Evolutionary conservation across 2,888 invertebrate species (phyloP), one percentile per base, ranked within the genome.

Genomic region (Hyposoter dolosus): DNA sequence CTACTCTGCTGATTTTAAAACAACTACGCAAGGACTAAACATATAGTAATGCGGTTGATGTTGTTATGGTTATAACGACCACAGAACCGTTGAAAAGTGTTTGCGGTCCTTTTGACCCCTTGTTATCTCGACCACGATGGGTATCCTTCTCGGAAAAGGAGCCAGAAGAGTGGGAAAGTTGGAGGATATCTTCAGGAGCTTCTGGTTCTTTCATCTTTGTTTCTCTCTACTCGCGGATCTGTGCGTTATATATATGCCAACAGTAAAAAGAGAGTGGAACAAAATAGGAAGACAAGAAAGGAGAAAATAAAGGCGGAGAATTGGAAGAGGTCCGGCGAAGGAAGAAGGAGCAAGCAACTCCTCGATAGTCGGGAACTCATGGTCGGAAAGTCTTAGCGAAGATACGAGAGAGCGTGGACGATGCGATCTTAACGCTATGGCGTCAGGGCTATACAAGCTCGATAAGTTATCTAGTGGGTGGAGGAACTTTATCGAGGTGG

Each of bases 61-160:
- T 90, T 40, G 90, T 92, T 92, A 91, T 87, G 89, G 89, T 90
- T 91, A 90, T 92, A 93, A 92, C 91, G 92, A 93, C 87, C 84
- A 83, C 83, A 90, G 89, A 88, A 81, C 84, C 83, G 74, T 86
- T 80, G 88, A 88, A 88, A 87, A 89, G 89, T 91, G 88, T 91
- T 89, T 90, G 56, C 82, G 89, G 87, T 85, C 88, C 90, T 88
- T 69, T 89, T 85, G 85, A 88, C 80, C 89, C 87, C 92, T 93
- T 91, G 93, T 93, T 93, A 93, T 92, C 92, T 91, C 89, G 88
- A 87, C 89, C 88, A 88, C 87, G 79, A 75, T 19, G 19, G 35
- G 56, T 56, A 47, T 60, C 32, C 74, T 82, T 88, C 85, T 77
- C 82, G 87, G 87, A 66, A 72, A 60, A 74, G 65, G 40, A 66